Conservation (phyloP, 2,797 vertebrate species). For the Tapera naevia region DNA sequence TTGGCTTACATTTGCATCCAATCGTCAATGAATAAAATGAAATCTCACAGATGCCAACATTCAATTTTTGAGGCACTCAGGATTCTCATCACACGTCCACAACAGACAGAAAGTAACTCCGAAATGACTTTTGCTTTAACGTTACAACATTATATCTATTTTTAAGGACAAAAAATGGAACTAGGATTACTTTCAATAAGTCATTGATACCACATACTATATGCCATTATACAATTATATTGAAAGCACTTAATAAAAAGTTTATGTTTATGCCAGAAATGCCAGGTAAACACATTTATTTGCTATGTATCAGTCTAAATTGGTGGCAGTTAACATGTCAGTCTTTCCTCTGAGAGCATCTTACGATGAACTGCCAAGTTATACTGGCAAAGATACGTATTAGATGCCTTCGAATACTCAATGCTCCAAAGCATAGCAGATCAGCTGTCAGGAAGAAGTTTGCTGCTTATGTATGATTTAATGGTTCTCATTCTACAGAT, state of each 20-base stretch:
- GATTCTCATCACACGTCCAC: neutral
- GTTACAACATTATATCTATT: neutral
- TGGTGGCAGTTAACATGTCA: constrained; percentile 4
- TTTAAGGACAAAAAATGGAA: neutral
- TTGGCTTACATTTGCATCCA: constrained; percentile 16
- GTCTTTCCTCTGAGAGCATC: neutral
- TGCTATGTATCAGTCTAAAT: neutral
- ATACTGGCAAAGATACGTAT: neutral
- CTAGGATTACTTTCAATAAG: neutral
- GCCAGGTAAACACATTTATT: constrained; percentile 3
- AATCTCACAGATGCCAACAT: constrained; percentile 16
- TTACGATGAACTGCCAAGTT: neutral
- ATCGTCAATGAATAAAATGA: neutral
- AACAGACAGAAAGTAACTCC: neutral
- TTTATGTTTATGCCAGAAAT: constrained; percentile 5
- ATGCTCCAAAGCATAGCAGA: neutral
- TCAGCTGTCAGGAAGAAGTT: neutral
- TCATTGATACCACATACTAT: neutral
- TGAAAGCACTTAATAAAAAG: constrained; percentile 22
- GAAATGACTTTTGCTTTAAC: constrained; percentile 11
- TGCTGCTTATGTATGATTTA: neutral
- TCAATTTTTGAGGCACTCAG: neutral
- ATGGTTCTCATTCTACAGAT: neutral
- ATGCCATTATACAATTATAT: constrained; percentile 16
- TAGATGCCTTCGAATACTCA: neutral